phyloP scores from a whole-genome alignment of 2,797 vertebrate genomes.

The Limnodromus scolopaceus region DNA sequence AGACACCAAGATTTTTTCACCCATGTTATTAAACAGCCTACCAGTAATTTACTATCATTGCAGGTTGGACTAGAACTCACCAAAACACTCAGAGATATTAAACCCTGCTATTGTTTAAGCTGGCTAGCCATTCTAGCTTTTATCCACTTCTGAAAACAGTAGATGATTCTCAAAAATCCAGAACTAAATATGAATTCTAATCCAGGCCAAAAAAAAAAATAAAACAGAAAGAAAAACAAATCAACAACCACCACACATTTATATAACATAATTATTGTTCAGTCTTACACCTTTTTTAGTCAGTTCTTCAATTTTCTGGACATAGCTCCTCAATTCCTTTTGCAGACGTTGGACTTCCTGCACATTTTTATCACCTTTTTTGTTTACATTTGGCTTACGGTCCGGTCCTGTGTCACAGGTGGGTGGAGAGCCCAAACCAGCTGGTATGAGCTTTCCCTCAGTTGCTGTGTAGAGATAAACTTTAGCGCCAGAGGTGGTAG shows the following conservation, averaged over 20 bases:
- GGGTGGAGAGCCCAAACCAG: constrained; percentile 71
- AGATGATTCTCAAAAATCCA: neutral
- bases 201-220: neutral
- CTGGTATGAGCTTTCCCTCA: constrained; percentile 18
- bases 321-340: constrained; percentile 84
- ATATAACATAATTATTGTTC: neutral
- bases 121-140: neutral
- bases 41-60: neutral
- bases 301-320: constrained; percentile 88
- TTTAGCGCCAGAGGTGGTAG: constrained; percentile 55
- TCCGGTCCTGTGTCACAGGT: constrained; percentile 70
- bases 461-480: constrained; percentile 66
- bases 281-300: constrained; percentile 83
- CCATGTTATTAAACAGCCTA: neutral
- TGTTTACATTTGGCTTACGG: neutral
- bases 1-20: neutral
- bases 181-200: neutral
- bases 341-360: constrained; percentile 86
- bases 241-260: neutral
- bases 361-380: constrained; percentile 71
- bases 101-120: neutral
- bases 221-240: neutral
- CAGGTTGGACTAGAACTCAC: neutral
- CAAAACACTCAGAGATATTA: neutral
- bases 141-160: neutral